Evolutionary conservation across 2,113 vertebrate species (phyloP).

Genomic region (Chaetorhynchus papuensis): DNA sequence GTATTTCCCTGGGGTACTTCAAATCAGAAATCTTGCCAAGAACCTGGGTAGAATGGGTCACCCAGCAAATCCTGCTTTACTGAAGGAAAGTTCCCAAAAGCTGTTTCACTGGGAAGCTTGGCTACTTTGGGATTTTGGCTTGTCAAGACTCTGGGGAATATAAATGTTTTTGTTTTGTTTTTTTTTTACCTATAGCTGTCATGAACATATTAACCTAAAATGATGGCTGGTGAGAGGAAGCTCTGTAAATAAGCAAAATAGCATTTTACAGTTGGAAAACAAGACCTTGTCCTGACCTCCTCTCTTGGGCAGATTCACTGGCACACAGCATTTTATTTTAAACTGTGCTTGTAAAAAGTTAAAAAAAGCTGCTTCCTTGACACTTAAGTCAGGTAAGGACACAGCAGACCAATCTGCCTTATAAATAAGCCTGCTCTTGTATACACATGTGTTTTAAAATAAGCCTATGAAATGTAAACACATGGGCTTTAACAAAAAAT

Average conservation of each 20-base stretch:
- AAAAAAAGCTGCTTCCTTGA: conserved; percentile 34
- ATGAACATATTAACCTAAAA: conserved; percentile 29
- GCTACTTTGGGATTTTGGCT: neutral
- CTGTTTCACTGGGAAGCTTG: neutral
- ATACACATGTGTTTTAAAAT: conserved; percentile 33
- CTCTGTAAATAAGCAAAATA: conserved; percentile 17
- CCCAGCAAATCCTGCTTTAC: neutral
- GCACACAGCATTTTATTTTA: conserved; percentile 15
- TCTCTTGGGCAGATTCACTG: neutral
- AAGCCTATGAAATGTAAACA: conserved; percentile 37
- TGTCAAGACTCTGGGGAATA: neutral
- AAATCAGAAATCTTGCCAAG: conserved; percentile 4
- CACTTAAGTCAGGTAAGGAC: conserved; percentile 60
- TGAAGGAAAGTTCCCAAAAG: conserved; percentile 12
- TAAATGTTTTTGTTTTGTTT: neutral
- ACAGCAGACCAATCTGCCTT: neutral
- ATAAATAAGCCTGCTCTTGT: conserved; percentile 23
- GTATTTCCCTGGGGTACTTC: neutral
- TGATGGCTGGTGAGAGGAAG: neutral
- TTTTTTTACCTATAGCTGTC: conserved; percentile 36
- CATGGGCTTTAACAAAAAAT: neutral
- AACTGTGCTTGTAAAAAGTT: neutral
- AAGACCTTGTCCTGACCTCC: conserved; percentile 51
- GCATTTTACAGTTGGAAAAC: conserved; percentile 22
- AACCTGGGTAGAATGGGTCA: neutral